Percentiles rank a stretch among this genome's conserved stretches.
Conservation (phyloP, 2,888 invertebrate species). For the Protonemura montana region DNA sequence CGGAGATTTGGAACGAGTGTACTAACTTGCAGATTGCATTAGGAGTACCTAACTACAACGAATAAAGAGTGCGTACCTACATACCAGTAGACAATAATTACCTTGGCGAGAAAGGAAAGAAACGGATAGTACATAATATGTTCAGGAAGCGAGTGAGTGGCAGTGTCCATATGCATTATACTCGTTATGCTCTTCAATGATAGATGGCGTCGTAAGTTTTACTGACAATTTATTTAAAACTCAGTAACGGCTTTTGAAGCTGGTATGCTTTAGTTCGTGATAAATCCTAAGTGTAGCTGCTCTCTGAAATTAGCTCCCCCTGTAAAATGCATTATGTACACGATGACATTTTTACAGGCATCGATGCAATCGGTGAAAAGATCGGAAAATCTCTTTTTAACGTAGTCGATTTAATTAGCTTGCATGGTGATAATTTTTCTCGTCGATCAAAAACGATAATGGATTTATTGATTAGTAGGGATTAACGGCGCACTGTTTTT, state of each 20-base stretch:
- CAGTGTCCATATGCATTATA: background rate
- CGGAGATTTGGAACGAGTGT: background rate
- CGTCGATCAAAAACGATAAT: background rate
- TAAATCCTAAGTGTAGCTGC: background rate
- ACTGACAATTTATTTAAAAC: slow-evolving; percentile 7
- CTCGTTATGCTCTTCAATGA: background rate
- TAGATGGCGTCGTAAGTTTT: slow-evolving; percentile 7
- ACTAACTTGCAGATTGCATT: background rate
- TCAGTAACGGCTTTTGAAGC: background rate
- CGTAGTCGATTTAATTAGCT: background rate
- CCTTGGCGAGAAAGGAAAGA: background rate
- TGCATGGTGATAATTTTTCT: background rate
- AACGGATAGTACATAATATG: background rate
- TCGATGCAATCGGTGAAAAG: too few relatives aligned
- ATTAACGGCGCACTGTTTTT: too few relatives aligned
- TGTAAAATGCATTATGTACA: background rate
- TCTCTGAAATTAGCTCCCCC: background rate
- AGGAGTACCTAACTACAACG: background rate
- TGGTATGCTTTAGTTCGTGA: background rate
- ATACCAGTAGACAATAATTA: background rate
- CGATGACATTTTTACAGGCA: too few relatives aligned
- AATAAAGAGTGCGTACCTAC: background rate
- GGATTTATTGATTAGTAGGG: too few relatives aligned
- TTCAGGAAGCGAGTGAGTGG: background rate
- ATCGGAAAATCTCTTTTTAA: background rate